Percentiles rank a stretch among this genome's conserved stretches.
Evolutionary conservation across 2,888 invertebrate genomes (phyloP).

Genomic region (Pseudococcus viburni): DNA sequence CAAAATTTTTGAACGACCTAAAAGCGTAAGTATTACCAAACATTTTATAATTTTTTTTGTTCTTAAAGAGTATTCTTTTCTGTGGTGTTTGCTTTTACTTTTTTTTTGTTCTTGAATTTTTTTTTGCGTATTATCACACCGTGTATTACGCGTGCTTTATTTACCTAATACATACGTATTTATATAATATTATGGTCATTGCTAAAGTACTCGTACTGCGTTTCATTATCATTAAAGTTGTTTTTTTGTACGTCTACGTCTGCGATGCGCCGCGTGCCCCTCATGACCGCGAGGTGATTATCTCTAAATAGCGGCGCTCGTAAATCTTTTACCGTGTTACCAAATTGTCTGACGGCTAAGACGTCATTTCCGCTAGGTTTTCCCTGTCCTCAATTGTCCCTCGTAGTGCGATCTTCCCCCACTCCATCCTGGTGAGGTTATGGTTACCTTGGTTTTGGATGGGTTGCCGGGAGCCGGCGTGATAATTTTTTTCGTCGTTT

Average conservation of each 20-base stretch:
- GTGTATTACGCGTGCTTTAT: constrained; percentile 24
- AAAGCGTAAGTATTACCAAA: constrained; percentile 15
- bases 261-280: background rate
- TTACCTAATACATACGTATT: background rate
- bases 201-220: constrained; percentile 8
- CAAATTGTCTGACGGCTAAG: constrained; percentile 31
- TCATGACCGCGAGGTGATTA: background rate
- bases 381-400: background rate
- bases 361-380: constrained; percentile 36
- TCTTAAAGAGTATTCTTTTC: background rate
- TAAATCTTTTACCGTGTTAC: constrained; percentile 40
- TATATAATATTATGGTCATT: constrained; percentile 7
- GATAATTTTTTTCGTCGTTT: background rate
- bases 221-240: constrained; percentile 14
- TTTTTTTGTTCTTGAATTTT: background rate
- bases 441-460: background rate
- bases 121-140: background rate
- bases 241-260: background rate
- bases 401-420: background rate
- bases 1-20: constrained; percentile 38
- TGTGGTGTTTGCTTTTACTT: constrained; percentile 37
- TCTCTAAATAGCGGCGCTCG: constrained; percentile 27
- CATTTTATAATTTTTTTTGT: background rate
- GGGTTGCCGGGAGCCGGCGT: background rate
- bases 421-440: background rate